Evolutionary conservation across 1,140 invertebrate species (phyloP).

Genomic region (Drosophila mojavensis): DNA sequence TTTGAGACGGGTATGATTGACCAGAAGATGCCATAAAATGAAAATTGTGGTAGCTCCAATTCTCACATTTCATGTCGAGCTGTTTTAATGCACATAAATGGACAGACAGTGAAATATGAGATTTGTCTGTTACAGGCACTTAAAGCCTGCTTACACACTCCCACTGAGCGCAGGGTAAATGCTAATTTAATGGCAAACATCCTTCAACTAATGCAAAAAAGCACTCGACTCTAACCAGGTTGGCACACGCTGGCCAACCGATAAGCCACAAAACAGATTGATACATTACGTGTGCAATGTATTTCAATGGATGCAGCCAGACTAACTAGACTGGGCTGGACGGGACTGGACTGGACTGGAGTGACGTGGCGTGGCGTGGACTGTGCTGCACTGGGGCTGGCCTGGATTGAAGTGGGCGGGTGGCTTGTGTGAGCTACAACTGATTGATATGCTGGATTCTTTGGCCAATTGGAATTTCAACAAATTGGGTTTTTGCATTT

Average conservation of each 20-base stretch:
- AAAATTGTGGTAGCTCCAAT: no score
- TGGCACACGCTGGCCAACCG: not conserved
- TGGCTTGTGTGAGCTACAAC: conserved; percentile 21
- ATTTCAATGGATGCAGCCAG: conserved; percentile 50
- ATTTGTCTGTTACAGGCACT: not conserved
- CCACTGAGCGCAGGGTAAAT: not conserved
- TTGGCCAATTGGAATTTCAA: conserved; percentile 65
- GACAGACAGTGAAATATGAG: no score
- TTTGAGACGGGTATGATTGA: no score
- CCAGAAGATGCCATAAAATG: no score
- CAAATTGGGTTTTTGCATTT: conserved; percentile 76
- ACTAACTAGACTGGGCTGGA: not conserved
- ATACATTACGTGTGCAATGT: conserved; percentile 71
- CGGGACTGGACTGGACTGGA: not conserved
- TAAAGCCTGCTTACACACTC: not conserved
- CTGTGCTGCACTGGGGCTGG: not conserved
- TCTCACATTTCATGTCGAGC: no score
- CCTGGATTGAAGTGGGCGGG: not conserved
- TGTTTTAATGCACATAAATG: no score
- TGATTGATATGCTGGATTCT: conserved; percentile 73
- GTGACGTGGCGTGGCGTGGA: not conserved
- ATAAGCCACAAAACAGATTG: conserved; percentile 73
- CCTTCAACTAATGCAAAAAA: conserved; percentile 24
- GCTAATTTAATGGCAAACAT: conserved; percentile 39
- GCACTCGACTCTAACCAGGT: conserved; percentile 12